Conservation (phyloP, 2,113 vertebrate genomes). For the Microtus pennsylvanicus region DNA sequence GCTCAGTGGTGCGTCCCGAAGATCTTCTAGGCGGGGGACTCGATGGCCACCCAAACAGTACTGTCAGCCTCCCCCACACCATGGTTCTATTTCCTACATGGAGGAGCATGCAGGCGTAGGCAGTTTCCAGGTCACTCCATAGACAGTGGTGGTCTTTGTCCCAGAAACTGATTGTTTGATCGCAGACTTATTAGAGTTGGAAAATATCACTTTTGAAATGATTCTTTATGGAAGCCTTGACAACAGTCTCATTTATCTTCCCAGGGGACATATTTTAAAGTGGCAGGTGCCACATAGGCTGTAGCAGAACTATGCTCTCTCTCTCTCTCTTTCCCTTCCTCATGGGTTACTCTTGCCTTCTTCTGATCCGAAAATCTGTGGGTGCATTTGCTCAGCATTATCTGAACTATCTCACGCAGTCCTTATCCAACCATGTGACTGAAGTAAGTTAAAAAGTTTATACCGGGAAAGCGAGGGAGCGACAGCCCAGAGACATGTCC, state of each 20-base stretch:
- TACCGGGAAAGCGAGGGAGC: not conserved
- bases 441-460: not conserved
- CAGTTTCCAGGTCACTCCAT: conserved; percentile 60
- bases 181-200: conserved; percentile 70
- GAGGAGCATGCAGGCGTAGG: too few species aligned
- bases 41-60: not conserved
- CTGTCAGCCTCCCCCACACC: not conserved
- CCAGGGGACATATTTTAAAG: conserved; percentile 64
- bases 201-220: conserved; percentile 71
- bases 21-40: not conserved
- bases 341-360: not conserved
- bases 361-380: conserved; percentile 59
- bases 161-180: conserved; percentile 72
- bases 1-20: fast-evolving
- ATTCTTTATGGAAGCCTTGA: conserved; percentile 48
- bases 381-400: conserved; percentile 42
- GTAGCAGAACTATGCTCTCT: not conserved
- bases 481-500: not conserved
- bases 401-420: conserved; percentile 6
- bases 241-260: conserved; percentile 66
- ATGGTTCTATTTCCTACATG: not conserved
- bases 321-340: not conserved
- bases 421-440: not conserved
- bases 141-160: conserved; percentile 61
- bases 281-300: conserved; percentile 37